Evolutionary conservation across 2,113 vertebrate genomes (phyloP).

Genomic region (Bos indicus): DNA sequence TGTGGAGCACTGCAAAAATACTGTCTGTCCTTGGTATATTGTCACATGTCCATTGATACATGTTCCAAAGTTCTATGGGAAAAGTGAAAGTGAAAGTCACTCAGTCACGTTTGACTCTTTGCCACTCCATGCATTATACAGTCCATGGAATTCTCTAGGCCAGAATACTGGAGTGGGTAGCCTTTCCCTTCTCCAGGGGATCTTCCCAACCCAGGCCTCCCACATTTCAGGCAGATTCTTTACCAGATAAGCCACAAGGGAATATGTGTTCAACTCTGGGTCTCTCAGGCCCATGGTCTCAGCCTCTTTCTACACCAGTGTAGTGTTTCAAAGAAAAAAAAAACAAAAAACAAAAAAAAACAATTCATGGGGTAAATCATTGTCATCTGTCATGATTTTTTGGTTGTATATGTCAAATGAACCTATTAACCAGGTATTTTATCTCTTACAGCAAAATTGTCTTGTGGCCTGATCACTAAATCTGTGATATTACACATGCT

Average conservation of each 20-base stretch:
- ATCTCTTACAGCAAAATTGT: neutral
- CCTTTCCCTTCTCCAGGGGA: neutral
- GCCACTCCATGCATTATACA: neutral
- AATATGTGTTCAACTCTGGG: neutral
- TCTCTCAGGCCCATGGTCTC: neutral
- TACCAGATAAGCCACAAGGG: neutral
- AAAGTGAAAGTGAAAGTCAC: neutral
- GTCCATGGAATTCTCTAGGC: neutral
- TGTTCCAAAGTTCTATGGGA: neutral
- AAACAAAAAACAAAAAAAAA: neutral
- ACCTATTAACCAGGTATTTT: neutral
- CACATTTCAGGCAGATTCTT: neutral
- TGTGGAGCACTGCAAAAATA: neutral
- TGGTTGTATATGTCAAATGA: neutral
- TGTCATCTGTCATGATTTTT: neutral
- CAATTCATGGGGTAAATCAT: neutral
- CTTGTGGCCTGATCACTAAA: neutral
- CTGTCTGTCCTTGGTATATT: neutral
- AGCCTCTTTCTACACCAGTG: neutral
- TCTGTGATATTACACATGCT: neutral
- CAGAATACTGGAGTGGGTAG: neutral
- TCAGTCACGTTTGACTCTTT: neutral
- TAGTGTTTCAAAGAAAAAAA: neutral
- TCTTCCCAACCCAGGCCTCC: neutral
- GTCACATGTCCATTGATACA: neutral